phyloP scores from a whole-genome alignment of 2,888 invertebrate species.

The Amphipoea lucens region DNA sequence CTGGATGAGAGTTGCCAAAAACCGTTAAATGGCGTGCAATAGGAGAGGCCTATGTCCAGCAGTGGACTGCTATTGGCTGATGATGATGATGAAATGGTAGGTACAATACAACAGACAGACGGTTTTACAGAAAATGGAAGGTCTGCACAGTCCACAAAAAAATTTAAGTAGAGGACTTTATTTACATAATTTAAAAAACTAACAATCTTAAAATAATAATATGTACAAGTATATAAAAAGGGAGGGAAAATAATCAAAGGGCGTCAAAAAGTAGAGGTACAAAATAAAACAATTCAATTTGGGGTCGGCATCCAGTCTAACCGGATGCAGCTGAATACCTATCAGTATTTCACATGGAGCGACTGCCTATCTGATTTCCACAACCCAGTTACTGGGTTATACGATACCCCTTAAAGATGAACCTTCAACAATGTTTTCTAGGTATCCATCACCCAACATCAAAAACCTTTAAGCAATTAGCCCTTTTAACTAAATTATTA shows the following conservation, averaged over 20 bases:
- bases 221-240: too few species aligned
- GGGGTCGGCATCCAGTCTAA: background rate
- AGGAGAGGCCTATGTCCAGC: too few species aligned
- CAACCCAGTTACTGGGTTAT: background rate
- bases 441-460: too few species aligned
- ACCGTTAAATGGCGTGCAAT: too few species aligned
- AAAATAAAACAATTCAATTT: background rate
- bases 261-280: background rate
- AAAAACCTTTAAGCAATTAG: background rate
- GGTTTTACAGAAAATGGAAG: background rate
- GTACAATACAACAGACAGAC: too few species aligned
- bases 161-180: background rate
- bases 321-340: background rate
- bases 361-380: background rate
- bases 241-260: too few species aligned
- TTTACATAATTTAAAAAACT: too few species aligned
- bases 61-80: too few species aligned
- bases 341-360: background rate
- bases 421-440: background rate
- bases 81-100: background rate
- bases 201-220: too few species aligned
- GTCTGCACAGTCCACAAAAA: background rate
- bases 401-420: background rate
- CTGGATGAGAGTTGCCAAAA: too few species aligned
- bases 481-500: background rate